These are phyloP conservation scores for Chrysoperla carnea DNA, from an alignment of 1,140 invertebrate species.

Conservation along the genomic window DNA sequence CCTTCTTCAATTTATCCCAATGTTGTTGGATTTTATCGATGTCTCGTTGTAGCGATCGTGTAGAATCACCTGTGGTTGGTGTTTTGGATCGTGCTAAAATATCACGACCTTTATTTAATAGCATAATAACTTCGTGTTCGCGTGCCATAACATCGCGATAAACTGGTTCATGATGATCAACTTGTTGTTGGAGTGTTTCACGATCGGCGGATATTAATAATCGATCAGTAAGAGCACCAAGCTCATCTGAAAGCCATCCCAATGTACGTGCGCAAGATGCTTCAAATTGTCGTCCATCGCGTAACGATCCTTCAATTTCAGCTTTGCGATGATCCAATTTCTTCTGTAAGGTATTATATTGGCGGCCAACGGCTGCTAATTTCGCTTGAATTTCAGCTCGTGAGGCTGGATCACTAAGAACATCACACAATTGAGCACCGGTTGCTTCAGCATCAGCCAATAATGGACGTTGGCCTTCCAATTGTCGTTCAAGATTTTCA, in stretches of 20 bases:
- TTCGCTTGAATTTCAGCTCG: slow-evolving; percentile 81
- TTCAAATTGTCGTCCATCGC: slow-evolving; percentile 72
- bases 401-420: slow-evolving; percentile 78
- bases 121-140: slow-evolving; percentile 87
- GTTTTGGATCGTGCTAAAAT: slow-evolving; percentile 38
- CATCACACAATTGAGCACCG: slow-evolving; percentile 68
- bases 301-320: slow-evolving; percentile 71
- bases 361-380: slow-evolving; percentile 58
- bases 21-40: slow-evolving; percentile 72
- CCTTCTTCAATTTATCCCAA: slow-evolving; percentile 79
- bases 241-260: slow-evolving; percentile 70
- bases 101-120: slow-evolving; percentile 78
- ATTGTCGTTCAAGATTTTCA: slow-evolving; percentile 68
- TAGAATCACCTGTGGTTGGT: slow-evolving; percentile 26
- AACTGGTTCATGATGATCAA: slow-evolving; percentile 72
- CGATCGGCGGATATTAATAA: slow-evolving; percentile 72
- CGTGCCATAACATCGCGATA: slow-evolving; percentile 76
- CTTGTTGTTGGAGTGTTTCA: slow-evolving; percentile 66
- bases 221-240: slow-evolving; percentile 54
- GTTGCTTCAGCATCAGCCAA: slow-evolving; percentile 76
- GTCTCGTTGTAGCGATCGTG: slow-evolving; percentile 38
- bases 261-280: slow-evolving; percentile 69
- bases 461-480: slow-evolving; percentile 71
- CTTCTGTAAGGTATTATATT: slow-evolving; percentile 71
- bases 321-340: slow-evolving; percentile 79